These are phyloP conservation scores for Neria commutata DNA, from an alignment of 2,888 invertebrate species.

Conservation along the genomic window DNA sequence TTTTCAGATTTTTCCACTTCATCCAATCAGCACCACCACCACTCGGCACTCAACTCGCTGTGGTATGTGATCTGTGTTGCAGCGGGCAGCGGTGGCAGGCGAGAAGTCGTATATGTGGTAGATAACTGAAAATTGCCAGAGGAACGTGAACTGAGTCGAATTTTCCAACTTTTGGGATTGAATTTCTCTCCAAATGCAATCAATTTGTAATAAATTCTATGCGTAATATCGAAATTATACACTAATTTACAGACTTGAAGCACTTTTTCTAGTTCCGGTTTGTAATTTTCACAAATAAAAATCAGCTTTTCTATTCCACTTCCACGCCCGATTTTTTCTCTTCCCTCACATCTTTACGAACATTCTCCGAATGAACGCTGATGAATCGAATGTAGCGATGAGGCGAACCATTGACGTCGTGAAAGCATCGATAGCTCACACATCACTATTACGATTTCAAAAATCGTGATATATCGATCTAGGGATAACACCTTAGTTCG, in stretches of 20 bases:
- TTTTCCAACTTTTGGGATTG: not conserved
- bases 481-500: too few species aligned
- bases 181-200: constrained; percentile 14
- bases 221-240: constrained; percentile 24
- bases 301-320: not conserved
- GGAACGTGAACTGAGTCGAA: constrained; percentile 6
- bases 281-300: constrained; percentile 16
- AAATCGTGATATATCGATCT: too few species aligned
- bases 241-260: constrained; percentile 38
- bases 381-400: too few species aligned
- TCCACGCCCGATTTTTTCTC: constrained; percentile 2
- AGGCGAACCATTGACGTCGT: too few species aligned
- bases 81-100: constrained; percentile 20
- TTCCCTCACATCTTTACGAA: not conserved
- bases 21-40: too few species aligned
- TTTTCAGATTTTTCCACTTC: too few species aligned
- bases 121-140: constrained; percentile 36
- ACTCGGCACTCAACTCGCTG: too few species aligned
- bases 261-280: constrained; percentile 46
- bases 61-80: too few species aligned
- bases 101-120: constrained; percentile 33
- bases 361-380: too few species aligned
- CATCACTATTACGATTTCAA: too few species aligned
- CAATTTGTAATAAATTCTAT: constrained; percentile 30
- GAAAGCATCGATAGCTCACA: too few species aligned